Evolutionary conservation across 2,797 vertebrate species (phyloP).

Genomic region (Astyanax mexicanus): DNA sequence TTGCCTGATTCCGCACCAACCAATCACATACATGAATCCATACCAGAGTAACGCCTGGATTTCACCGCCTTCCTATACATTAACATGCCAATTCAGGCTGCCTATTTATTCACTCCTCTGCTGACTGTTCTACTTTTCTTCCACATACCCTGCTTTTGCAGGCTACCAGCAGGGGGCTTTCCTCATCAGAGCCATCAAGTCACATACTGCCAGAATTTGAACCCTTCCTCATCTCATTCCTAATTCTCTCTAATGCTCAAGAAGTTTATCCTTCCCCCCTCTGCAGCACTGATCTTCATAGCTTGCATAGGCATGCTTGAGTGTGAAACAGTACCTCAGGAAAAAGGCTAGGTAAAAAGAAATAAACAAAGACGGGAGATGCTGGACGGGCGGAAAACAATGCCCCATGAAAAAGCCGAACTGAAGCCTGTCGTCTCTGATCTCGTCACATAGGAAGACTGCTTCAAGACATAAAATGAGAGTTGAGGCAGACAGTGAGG

Average conservation of each 20-base stretch:
- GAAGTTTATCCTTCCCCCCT: slow-evolving; percentile 9
- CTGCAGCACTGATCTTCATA: background rate
- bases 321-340: background rate
- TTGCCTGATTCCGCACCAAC: background rate
- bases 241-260: slow-evolving; percentile 34
- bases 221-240: slow-evolving; percentile 17
- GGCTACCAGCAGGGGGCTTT: slow-evolving; percentile 28
- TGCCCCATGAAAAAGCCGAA: slow-evolving; percentile 40
- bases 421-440: slow-evolving; percentile 39
- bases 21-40: background rate
- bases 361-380: slow-evolving; percentile 27
- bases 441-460: slow-evolving; percentile 35
- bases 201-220: slow-evolving; percentile 1
- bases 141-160: background rate
- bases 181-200: slow-evolving; percentile 5
- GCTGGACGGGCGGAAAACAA: slow-evolving; percentile 33
- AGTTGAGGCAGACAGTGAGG: slow-evolving; percentile 29
- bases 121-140: background rate
- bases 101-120: background rate
- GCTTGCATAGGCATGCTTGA: background rate
- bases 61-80: slow-evolving; percentile 6
- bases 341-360: background rate
- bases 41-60: slow-evolving; percentile 12
- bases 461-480: slow-evolving; percentile 10
- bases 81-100: slow-evolving; percentile 12